Evolutionary conservation across 2,888 invertebrate genomes (phyloP), one percentile per base, ranked within the genome.

Genomic region (Anodontia alba): DNA sequence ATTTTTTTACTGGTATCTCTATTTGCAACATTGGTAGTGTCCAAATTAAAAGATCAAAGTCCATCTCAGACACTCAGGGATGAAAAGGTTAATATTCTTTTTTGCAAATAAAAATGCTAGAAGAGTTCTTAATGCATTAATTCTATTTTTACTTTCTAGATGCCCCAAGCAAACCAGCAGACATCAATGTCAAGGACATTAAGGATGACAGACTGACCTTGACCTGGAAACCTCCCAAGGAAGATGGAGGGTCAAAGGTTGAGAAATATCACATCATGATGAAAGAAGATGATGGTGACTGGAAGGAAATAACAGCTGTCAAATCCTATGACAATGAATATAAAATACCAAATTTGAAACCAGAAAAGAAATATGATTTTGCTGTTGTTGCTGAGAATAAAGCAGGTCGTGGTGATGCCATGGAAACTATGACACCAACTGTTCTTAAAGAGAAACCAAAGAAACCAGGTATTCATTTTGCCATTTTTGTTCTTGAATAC

Each of bases 331-430:
- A 91, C 75, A 87, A 86, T 57, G 80, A 89, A n/a, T 88, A 79
- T 70, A 87, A 86, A 38, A 89, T 90, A 20, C 78, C 73, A 20
- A 82, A 89, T 49, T 84, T 93, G 31, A 87, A 81, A 29, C 90
- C 91, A 76, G 90, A 91, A 26, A 83, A 87, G 70, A 86, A 86
- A 8, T 98, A 98, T 94, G 97, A 97, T 94, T 98, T 98, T 94
- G 96, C 98, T 80, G 96, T 98, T 8, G 97, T 98, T 0, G 97
- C 98, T 0, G 96, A 97, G 78, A 98, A 98, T 95, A 96, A 97
- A 89, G 97, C 97, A 93, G 98, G 98, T 49, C 67, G 85, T 38
- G 91, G 92, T 33, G 86, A 88, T 49, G 81, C 81, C 62, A 71
- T 69, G 26, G 89, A 90, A 74, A 86, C 88, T 17, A 87, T 88